phyloP scores from a whole-genome alignment of 2,888 invertebrate genomes.

The Calameuta filiformis region DNA sequence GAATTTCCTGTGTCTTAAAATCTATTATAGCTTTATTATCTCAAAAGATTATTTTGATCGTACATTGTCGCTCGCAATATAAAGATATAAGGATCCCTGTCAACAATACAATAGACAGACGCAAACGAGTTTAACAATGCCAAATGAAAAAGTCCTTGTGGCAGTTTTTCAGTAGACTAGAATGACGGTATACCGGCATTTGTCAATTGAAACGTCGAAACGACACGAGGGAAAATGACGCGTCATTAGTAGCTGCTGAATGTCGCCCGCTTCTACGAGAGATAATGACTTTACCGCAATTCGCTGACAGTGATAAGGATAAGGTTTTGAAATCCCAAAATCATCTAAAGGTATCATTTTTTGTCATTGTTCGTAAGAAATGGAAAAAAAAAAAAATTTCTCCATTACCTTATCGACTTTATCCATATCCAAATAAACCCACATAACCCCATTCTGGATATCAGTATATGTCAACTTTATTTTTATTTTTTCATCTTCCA shows the following conservation, averaged over 20 bases:
- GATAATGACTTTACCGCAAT: background rate
- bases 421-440: background rate
- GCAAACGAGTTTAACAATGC: constrained; percentile 31
- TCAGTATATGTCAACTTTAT: too few relatives aligned
- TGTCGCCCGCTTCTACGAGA: background rate
- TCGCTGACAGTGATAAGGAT: background rate
- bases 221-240: constrained; percentile 38
- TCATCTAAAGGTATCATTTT: background rate
- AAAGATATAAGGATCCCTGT: background rate
- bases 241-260: constrained; percentile 18
- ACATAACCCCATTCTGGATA: too few relatives aligned
- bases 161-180: constrained; percentile 24
- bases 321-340: background rate
- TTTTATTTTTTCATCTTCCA: too few relatives aligned
- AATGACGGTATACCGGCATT: background rate
- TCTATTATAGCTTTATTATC: background rate
- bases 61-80: background rate
- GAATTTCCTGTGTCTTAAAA: background rate
- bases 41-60: background rate
- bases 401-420: background rate
- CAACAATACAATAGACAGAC: background rate
- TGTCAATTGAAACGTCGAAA: constrained; percentile 43
- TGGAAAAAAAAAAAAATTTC: background rate
- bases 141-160: constrained; percentile 47
- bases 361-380: too few relatives aligned